These are phyloP conservation scores for Illadopsis cleaveri DNA, from an alignment of 2,113 vertebrate species.

Conservation along the genomic window DNA sequence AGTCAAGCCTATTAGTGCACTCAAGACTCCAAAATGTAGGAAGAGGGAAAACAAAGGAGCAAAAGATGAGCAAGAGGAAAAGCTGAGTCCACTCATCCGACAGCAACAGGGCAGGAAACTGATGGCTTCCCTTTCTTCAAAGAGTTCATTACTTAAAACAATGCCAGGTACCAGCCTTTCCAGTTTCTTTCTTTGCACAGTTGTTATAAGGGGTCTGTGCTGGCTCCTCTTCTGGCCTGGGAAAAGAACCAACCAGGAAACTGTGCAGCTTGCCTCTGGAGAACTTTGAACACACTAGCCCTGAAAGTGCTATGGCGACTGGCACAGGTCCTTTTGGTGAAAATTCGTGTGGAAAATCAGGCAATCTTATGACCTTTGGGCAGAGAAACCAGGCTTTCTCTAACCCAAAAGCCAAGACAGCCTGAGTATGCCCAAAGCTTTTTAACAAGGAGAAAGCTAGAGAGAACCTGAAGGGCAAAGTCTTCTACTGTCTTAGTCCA, in stretches of 20 bases:
- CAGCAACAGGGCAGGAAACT: neutral
- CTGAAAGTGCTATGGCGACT: neutral
- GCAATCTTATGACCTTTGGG: neutral
- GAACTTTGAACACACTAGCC: neutral
- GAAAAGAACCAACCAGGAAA: neutral
- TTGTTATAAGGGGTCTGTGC: neutral
- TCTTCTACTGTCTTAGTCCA: neutral
- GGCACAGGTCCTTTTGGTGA: neutral
- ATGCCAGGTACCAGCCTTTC: neutral
- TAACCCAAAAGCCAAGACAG: neutral
- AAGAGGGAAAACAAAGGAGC: neutral
- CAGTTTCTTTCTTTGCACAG: neutral
- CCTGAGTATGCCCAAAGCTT: neutral
- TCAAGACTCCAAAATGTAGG: neutral
- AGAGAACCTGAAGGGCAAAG: neutral
- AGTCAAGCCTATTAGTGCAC: neutral
- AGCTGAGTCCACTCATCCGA: neutral
- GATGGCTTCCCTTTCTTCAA: neutral
- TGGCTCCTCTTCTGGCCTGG: neutral
- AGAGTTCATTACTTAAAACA: neutral
- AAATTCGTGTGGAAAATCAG: neutral
- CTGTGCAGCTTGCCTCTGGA: neutral
- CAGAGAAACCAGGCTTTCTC: neutral
- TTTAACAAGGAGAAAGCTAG: neutral
- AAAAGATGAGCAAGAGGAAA: neutral